Percentiles rank a stretch among this genome's conserved stretches.
These are phyloP conservation scores for Phortica variegata DNA, from an alignment of 1,140 invertebrate species.

Conservation along the genomic window DNA sequence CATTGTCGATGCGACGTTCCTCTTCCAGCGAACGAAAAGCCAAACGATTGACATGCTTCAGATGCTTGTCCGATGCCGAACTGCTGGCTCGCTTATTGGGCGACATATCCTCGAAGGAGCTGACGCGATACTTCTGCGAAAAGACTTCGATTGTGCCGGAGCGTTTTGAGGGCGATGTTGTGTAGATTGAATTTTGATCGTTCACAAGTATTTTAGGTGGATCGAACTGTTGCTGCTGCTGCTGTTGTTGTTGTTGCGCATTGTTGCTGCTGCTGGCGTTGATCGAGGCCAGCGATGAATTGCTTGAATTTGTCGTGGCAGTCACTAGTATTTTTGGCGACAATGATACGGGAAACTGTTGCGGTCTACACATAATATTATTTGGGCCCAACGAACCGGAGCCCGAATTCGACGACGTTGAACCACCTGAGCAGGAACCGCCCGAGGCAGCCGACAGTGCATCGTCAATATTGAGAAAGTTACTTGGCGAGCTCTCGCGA, in stretches of 20 bases:
- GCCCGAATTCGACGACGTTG: conserved; percentile 18
- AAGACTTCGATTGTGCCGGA: conserved; percentile 56
- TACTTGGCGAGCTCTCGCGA: conserved; percentile 48
- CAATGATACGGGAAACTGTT: conserved; percentile 50
- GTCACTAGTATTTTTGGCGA: conserved; percentile 52
- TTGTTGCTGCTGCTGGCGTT: conserved; percentile 9
- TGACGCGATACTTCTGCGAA: conserved; percentile 55
- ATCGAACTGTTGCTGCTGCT: conserved; percentile 46
- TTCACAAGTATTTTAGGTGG: conserved; percentile 57
- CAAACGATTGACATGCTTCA: conserved; percentile 51
- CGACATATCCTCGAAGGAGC: conserved; percentile 57
- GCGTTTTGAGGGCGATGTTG: conserved; percentile 54
- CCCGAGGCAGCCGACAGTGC: conserved; percentile 43
- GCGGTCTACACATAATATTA: conserved; percentile 35
- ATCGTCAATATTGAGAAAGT: conserved; percentile 50
- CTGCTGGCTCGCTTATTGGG: conserved; percentile 22
- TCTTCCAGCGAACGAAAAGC: conserved; percentile 55
- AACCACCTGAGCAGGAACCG: conserved; percentile 41
- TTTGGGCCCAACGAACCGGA: conserved; percentile 20
- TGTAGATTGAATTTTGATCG: conserved; percentile 57
- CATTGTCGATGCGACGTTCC: conserved; percentile 55
- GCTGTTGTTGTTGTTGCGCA: conserved; percentile 20
- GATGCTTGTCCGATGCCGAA: conserved; percentile 31
- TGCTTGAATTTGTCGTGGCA: conserved; percentile 49
- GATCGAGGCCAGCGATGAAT: conserved; percentile 42